phyloP scores from a whole-genome alignment of 2,888 invertebrate genomes.

The Melitaea athalia region DNA sequence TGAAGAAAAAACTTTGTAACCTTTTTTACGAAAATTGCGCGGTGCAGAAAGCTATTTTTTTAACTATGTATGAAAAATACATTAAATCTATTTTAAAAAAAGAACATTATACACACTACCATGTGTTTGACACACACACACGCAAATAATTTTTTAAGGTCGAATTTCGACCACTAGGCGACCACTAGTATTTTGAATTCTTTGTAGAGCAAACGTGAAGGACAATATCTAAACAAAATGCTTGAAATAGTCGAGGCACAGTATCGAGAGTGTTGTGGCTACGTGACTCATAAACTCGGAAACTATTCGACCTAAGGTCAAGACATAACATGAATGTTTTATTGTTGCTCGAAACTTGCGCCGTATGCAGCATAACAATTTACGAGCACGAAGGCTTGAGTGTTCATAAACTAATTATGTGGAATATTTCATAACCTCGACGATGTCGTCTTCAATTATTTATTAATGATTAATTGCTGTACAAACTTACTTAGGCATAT shows the following conservation, averaged over 20 bases:
- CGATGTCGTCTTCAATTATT: not conserved
- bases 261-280: constrained; percentile 12
- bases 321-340: constrained; percentile 59
- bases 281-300: constrained; percentile 59
- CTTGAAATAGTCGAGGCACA: constrained; percentile 16
- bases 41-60: too few relatives aligned
- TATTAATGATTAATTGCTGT: not conserved
- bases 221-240: constrained; percentile 8
- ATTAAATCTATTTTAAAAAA: too few relatives aligned
- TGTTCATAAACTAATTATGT: constrained; percentile 18
- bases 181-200: constrained; percentile 5
- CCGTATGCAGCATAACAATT: constrained; percentile 20
- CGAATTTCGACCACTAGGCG: too few relatives aligned
- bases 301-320: constrained; percentile 59
- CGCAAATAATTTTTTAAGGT: too few relatives aligned
- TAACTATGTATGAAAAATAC: too few relatives aligned
- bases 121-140: too few relatives aligned
- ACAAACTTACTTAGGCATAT: too few relatives aligned
- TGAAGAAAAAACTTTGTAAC: too few relatives aligned
- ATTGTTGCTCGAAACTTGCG: constrained; percentile 42
- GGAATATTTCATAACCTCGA: not conserved
- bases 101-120: too few relatives aligned
- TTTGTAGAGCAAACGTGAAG: not conserved
- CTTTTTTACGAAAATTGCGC: too few relatives aligned
- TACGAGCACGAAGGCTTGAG: constrained; percentile 17